Conservation (phyloP, 2,888 invertebrate genomes). For the Ditula angustiorana region DNA sequence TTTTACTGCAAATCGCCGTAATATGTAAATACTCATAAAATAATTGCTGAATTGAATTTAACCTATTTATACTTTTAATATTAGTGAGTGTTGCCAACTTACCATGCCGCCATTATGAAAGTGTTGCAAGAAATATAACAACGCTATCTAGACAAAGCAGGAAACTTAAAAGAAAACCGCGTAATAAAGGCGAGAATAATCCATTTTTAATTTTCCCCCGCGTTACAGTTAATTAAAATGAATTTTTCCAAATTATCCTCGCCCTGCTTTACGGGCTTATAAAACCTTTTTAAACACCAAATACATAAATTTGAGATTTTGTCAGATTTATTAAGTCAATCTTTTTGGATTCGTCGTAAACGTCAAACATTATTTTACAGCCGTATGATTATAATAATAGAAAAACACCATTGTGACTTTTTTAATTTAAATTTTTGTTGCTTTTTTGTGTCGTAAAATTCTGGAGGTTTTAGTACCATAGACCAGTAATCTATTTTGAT, state of each 20-base stretch:
- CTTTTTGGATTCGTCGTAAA: conserved; percentile 82
- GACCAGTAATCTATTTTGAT: conserved; percentile 69
- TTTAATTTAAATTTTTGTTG: conserved; percentile 57
- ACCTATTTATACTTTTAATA: too few relatives aligned
- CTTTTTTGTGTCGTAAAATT: conserved; percentile 59
- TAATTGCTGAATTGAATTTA: too few relatives aligned
- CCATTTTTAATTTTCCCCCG: conserved; percentile 51
- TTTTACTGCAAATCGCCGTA: too few relatives aligned
- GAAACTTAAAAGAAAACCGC: conserved; percentile 6
- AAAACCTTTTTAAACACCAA: conserved; percentile 60
- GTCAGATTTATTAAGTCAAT: conserved; percentile 81
- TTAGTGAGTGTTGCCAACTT: not conserved
- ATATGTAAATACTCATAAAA: too few relatives aligned
- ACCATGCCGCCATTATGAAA: not conserved
- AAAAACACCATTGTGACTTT: conserved; percentile 52
- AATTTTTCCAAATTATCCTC: conserved; percentile 68
- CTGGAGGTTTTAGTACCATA: conserved; percentile 44
- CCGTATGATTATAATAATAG: conserved; percentile 68
- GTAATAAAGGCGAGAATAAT: conserved; percentile 27
- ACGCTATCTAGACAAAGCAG: not conserved
- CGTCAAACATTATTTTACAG: conserved; percentile 77
- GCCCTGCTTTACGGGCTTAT: conserved; percentile 67
- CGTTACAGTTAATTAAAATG: conserved; percentile 71
- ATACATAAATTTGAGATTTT: conserved; percentile 77
- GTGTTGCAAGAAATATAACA: not conserved